These are phyloP conservation scores for Anarhynchus alexandrinus DNA, from an alignment of 2,113 vertebrate genomes.

Conservation along the genomic window DNA sequence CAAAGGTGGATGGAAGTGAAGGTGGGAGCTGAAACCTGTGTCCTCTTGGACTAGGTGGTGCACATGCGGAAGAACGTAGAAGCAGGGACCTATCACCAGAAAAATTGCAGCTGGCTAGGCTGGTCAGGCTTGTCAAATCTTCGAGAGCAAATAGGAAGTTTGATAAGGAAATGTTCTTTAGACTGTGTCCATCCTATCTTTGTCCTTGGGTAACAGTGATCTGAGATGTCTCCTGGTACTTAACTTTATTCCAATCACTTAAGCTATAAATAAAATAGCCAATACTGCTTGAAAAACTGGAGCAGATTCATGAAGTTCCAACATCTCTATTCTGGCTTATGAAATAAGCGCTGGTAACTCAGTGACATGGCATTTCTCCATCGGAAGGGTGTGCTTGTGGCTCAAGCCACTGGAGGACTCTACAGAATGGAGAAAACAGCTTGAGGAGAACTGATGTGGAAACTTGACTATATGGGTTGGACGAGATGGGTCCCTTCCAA, in stretches of 20 bases:
- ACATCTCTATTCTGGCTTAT: background rate
- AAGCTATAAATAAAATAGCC: background rate
- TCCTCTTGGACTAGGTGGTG: background rate
- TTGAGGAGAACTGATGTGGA: background rate
- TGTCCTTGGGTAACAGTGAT: background rate
- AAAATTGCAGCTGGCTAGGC: background rate
- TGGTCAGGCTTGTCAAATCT: background rate
- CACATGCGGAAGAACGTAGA: fast-evolving
- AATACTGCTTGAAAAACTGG: background rate
- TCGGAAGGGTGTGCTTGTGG: background rate
- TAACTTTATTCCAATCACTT: background rate
- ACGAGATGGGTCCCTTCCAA: background rate
- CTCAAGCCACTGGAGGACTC: background rate
- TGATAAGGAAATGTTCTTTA: background rate
- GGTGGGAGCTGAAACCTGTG: background rate
- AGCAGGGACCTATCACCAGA: background rate
- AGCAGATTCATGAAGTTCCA: background rate
- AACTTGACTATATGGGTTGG: background rate
- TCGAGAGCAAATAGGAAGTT: background rate
- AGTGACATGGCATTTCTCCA: background rate
- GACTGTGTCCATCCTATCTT: background rate
- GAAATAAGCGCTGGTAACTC: background rate
- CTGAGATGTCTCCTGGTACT: background rate
- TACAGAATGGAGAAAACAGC: background rate
- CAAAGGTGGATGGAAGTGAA: background rate